Conservation (phyloP, 2,797 vertebrate genomes). For the Apodemus agrarius region DNA sequence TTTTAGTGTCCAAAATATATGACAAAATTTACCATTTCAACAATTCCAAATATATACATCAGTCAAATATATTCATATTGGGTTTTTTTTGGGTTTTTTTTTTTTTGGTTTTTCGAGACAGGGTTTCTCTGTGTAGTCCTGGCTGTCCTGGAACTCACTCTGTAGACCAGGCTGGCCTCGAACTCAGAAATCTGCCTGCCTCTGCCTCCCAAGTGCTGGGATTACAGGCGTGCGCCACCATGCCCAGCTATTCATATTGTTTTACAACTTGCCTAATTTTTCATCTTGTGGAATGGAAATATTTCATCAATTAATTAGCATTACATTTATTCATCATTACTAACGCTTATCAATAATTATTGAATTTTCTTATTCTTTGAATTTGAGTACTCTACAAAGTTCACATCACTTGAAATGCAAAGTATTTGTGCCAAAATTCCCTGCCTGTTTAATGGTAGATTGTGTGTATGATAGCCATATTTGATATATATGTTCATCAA, state of each 20-base stretch:
- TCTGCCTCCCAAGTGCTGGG: too few species aligned
- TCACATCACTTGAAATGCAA: background rate
- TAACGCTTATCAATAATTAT: background rate
- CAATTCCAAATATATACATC: background rate
- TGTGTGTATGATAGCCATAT: background rate
- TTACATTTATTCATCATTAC: background rate
- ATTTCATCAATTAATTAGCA: background rate
- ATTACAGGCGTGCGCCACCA: too few species aligned
- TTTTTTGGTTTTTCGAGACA: too few species aligned
- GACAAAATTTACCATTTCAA: background rate
- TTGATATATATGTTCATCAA: background rate
- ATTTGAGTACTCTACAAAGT: background rate
- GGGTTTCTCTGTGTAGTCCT: too few species aligned
- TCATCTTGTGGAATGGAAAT: background rate
- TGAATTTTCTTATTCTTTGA: conserved; percentile 5
- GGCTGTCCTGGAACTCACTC: too few species aligned
- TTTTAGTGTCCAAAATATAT: background rate
- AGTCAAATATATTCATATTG: too few species aligned
- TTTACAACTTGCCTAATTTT: background rate
- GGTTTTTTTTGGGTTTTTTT: too few species aligned
- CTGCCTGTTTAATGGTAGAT: background rate
- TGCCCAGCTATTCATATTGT: conserved; percentile 2
- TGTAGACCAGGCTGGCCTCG: too few species aligned
- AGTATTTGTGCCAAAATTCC: background rate
- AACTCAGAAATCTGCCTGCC: too few species aligned